Evolutionary conservation across 2,888 invertebrate species (phyloP).

Genomic region (Macrosoma leucophasiata): DNA sequence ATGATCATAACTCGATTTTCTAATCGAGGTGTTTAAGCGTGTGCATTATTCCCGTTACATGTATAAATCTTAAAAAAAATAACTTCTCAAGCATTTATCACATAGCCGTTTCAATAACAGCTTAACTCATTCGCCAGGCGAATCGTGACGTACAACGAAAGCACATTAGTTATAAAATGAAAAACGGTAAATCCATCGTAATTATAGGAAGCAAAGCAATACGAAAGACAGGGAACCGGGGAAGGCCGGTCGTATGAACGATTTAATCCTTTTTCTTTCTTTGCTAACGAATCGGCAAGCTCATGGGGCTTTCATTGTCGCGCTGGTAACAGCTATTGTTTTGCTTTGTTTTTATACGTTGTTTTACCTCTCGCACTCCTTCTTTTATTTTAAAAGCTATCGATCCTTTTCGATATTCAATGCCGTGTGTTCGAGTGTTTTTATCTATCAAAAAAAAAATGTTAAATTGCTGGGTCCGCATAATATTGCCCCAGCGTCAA

Average conservation of each 20-base stretch:
- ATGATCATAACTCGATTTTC: no score
- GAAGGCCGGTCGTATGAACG: constrained; percentile 32
- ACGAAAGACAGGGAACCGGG: constrained; percentile 32
- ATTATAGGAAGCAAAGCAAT: constrained; percentile 32
- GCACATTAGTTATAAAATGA: no score
- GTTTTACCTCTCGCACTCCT: constrained; percentile 31
- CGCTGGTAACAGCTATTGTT: constrained; percentile 48
- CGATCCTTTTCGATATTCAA: constrained; percentile 32
- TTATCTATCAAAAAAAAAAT: background rate
- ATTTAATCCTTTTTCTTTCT: constrained; percentile 44
- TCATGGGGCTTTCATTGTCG: constrained; percentile 47
- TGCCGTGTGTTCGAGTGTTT: no score
- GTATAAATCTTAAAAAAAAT: no score
- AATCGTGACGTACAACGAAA: no score
- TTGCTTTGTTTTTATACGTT: constrained; percentile 38
- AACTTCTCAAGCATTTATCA: no score
- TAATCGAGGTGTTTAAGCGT: no score
- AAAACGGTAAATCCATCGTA: no score
- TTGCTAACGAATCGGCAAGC: constrained; percentile 48
- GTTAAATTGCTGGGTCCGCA: background rate
- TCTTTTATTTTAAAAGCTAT: constrained; percentile 40
- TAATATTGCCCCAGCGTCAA: constrained; percentile 2
- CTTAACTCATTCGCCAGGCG: no score
- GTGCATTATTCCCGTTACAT: no score
- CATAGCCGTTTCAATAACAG: no score